These are phyloP conservation scores for Stenodema calcarata DNA, from an alignment of 2,888 invertebrate genomes.

Conservation along the genomic window DNA sequence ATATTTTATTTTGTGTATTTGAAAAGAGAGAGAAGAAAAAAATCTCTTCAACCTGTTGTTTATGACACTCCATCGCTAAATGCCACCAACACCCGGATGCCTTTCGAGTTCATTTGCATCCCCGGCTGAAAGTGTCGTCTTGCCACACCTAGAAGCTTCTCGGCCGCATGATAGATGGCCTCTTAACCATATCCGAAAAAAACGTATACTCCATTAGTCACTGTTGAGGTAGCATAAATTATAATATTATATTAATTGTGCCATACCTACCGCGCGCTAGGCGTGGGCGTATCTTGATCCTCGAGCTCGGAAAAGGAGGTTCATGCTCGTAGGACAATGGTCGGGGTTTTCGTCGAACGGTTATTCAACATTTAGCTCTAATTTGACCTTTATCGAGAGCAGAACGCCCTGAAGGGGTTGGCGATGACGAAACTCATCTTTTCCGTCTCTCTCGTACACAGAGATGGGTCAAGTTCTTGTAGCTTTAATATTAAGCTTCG, in stretches of 20 bases:
- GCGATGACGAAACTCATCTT: constrained; percentile 30
- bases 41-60: constrained; percentile 38
- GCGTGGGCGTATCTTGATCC: constrained; percentile 47
- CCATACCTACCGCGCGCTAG: constrained; percentile 46
- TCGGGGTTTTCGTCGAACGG: background rate
- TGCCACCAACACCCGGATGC: constrained; percentile 48
- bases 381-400: constrained; percentile 43
- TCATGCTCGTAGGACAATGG: constrained; percentile 28
- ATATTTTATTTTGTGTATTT: background rate
- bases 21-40: background rate
- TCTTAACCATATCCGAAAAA: constrained; percentile 35
- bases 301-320: background rate
- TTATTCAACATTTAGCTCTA: constrained; percentile 50
- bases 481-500: background rate
- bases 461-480: background rate
- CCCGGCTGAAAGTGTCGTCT: constrained; percentile 44
- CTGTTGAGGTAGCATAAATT: constrained; percentile 51
- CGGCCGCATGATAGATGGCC: constrained; percentile 40
- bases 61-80: constrained; percentile 48
- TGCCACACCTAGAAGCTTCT: constrained; percentile 47
- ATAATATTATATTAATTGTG: constrained; percentile 52
- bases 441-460: background rate
- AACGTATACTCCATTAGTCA: constrained; percentile 48
- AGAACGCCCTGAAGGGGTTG: constrained; percentile 17
- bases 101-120: constrained; percentile 45